Evolutionary conservation across 2,797 vertebrate genomes (phyloP).

Genomic region (Tamandua tetradactyla): DNA sequence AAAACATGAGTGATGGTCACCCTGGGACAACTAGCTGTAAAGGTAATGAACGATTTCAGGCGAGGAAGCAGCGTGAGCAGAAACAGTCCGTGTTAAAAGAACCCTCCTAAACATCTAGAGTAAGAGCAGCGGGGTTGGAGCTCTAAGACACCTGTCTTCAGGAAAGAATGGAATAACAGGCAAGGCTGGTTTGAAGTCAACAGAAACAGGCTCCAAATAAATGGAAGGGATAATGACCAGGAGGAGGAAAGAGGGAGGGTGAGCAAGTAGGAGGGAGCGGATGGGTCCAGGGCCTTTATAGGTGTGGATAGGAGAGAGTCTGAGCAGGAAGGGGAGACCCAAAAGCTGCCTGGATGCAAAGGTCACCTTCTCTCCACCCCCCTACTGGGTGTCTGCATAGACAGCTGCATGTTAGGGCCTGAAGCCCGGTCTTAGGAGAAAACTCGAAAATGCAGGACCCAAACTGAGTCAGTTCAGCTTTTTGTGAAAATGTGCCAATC

Average conservation of each 20-base stretch:
- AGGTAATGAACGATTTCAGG: not conserved
- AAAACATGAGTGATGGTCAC: not conserved
- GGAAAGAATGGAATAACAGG: not conserved
- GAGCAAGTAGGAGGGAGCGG: accelerated
- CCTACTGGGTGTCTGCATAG: not conserved
- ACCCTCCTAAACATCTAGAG: not conserved
- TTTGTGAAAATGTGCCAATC: not conserved
- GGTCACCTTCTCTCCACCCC: not conserved
- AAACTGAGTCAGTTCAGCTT: not conserved
- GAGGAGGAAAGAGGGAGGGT: too few species aligned
- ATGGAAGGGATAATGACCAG: accelerated
- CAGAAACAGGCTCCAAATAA: not conserved
- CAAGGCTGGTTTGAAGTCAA: not conserved
- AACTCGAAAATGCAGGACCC: not conserved
- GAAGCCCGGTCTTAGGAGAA: not conserved
- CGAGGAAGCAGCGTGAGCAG: not conserved
- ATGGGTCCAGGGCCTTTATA: not conserved
- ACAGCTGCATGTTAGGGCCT: not conserved
- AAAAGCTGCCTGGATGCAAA: not conserved
- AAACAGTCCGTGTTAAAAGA: not conserved
- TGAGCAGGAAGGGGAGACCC: not conserved
- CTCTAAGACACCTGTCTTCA: not conserved
- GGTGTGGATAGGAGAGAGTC: too few species aligned
- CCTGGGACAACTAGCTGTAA: not conserved
- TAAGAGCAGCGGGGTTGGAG: not conserved